phyloP scores from a whole-genome alignment of 1,140 invertebrate species.

The Conus ventricosus region DNA sequence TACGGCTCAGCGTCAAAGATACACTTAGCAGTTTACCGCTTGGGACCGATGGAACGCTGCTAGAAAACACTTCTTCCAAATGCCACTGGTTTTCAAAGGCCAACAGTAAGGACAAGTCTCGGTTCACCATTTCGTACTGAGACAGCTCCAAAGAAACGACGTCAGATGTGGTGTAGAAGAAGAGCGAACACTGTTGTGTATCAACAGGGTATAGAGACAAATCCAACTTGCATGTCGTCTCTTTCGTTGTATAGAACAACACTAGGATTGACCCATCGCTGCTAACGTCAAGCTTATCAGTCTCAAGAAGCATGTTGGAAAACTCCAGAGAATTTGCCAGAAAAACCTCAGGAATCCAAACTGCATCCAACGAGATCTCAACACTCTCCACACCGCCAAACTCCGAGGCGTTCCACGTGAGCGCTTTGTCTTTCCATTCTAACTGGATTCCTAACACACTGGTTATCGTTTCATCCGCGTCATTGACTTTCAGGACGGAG shows the following conservation, averaged over 20 bases:
- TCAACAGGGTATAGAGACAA: slow-evolving; percentile 46
- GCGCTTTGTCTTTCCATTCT: slow-evolving; percentile 75
- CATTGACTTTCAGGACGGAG: not conserved
- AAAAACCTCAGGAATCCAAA: slow-evolving; percentile 78
- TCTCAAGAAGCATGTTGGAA: slow-evolving; percentile 16
- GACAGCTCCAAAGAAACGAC: not conserved
- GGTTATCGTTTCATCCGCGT: slow-evolving; percentile 43
- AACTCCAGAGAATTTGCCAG: slow-evolving; percentile 72
- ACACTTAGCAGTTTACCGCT: slow-evolving; percentile 47
- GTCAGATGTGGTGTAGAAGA: not conserved
- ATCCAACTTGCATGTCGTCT: slow-evolving; percentile 43
- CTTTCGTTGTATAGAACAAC: slow-evolving; percentile 16
- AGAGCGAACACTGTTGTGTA: slow-evolving; percentile 35
- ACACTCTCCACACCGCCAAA: slow-evolving; percentile 73
- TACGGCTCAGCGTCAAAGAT: slow-evolving; percentile 33
- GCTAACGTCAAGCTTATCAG: not conserved
- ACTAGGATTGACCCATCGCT: slow-evolving; percentile 53
- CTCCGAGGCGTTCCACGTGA: slow-evolving; percentile 75
- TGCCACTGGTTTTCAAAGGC: not conserved
- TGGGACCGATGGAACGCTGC: not conserved
- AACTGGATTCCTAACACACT: slow-evolving; percentile 35
- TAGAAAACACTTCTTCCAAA: not conserved
- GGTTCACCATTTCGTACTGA: not conserved
- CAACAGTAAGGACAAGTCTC: not conserved
- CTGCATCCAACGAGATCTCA: slow-evolving; percentile 73